Evolutionary conservation across 2,113 vertebrate species (phyloP), one percentile per base, ranked within the genome.

Genomic region (Cairina moschata): DNA sequence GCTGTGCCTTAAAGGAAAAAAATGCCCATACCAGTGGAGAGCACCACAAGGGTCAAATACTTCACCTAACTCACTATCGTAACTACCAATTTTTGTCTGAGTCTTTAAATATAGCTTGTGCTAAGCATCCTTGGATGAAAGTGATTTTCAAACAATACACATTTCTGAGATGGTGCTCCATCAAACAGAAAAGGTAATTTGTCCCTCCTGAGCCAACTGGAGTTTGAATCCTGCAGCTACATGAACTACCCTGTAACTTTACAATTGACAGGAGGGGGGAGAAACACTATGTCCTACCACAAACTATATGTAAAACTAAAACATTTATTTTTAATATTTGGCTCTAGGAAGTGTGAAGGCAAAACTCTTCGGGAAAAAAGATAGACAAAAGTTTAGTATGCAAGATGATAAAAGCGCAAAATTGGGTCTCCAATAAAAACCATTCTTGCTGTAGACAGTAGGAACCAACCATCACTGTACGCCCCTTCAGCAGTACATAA

Each of bases 251-350:
- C 46, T 21, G 34, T 28, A 72, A 78, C 66, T 85, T 42, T 13
- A 9, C 52, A 58, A 96, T 17, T 93, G 93, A 74, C 44, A 3
- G 32, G 55, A 2, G 5, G 13, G 55, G 26, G n/a, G n/a, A 2
- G n/a, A 2, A 11, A 59, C 50, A 46, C 34, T 59, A 3, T 65
- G 31, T 78, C 85, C 78, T 89, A 85, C 58, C 44, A 65, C 0
- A 52, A 31, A 67, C 36, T 12, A 15, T 20, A 79, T n/a, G 29
- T 71, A 91, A 89, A 96, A 91, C 87, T 36, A 86, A 95, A 91
- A 67, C 28, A 66, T 82, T 96, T 96, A 87, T 91, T 84, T 89
- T 94, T 91, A 95, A 81, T 75, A 93, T 91, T 93, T 96, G 84
- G 77, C 71, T 94, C 52, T 82, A 72, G 42, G 78, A 95, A 89